Percentiles rank a stretch among this genome's conserved stretches.
phyloP scores from a whole-genome alignment of 2,113 vertebrate genomes.

The Pterocles gutturalis region DNA sequence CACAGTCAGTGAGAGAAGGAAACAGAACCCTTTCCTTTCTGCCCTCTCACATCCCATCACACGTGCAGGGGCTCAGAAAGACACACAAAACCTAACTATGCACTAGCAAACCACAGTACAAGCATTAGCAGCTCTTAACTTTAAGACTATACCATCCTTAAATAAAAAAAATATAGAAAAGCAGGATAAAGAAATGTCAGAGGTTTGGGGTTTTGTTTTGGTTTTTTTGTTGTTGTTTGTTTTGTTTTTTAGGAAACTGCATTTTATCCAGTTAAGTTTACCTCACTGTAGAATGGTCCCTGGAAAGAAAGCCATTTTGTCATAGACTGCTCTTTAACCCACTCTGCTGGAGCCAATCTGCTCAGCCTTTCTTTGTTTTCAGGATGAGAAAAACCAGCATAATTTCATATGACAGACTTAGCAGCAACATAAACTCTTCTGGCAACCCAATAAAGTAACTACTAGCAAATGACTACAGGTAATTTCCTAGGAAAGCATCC shows the following conservation, averaged over 20 bases:
- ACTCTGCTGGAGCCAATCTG: not conserved
- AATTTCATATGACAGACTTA: not conserved
- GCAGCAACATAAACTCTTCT: not conserved
- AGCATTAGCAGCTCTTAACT: not conserved
- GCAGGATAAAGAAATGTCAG: not conserved
- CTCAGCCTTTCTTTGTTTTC: not conserved
- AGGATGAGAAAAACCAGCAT: not conserved
- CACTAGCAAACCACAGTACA: not conserved
- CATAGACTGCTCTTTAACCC: not conserved
- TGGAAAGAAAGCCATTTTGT: constrained; percentile 4
- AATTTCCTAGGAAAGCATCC: not conserved
- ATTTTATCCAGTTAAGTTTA: not conserved
- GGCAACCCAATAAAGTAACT: not conserved
- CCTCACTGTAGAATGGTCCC: not conserved
- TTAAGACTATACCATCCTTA: not conserved
- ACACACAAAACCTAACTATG: not conserved
- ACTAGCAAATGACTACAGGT: not conserved
- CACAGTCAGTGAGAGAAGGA: not conserved
- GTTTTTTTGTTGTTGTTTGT: not conserved
- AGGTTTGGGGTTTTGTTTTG: not conserved
- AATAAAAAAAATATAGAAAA: not conserved
- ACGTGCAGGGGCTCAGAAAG: not conserved
- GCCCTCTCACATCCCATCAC: not conserved
- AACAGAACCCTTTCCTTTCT: not conserved
- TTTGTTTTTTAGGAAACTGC: not conserved